Evolutionary conservation across 2,888 invertebrate species (phyloP).

Genomic region (Tuberolachnus salignus): DNA sequence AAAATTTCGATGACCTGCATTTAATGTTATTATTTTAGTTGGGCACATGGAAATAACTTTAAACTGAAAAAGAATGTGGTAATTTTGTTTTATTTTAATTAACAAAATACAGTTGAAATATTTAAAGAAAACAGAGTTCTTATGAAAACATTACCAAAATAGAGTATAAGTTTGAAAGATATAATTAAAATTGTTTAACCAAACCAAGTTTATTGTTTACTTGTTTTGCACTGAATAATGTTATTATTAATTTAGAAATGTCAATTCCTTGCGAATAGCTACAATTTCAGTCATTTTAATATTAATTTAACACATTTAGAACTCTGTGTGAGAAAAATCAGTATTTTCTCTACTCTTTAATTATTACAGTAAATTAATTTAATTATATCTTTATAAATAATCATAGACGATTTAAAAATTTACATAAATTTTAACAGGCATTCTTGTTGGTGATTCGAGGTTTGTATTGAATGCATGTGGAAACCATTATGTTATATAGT

Average conservation of each 20-base stretch:
- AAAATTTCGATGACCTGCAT: slow-evolving; percentile 5
- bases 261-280: neutral
- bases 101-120: neutral
- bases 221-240: neutral
- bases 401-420: neutral
- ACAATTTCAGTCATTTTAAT: neutral
- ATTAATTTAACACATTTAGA: neutral
- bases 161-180: neutral
- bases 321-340: neutral
- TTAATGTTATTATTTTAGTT: neutral
- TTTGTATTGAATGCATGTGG: neutral
- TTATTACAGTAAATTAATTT: neutral
- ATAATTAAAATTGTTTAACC: neutral
- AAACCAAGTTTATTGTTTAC: neutral
- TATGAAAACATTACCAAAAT: neutral
- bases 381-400: neutral
- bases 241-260: neutral
- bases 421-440: neutral
- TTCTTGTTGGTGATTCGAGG: neutral
- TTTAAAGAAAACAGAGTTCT: neutral
- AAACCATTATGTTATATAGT: slow-evolving; percentile 41
- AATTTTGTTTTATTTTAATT: neutral
- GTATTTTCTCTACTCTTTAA: neutral
- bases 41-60: neutral
- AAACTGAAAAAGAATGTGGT: neutral